Percentiles rank a stretch among this genome's conserved stretches.
These are phyloP conservation scores for Trachops cirrhosus DNA, from an alignment of 2,797 vertebrate species.

Conservation along the genomic window DNA sequence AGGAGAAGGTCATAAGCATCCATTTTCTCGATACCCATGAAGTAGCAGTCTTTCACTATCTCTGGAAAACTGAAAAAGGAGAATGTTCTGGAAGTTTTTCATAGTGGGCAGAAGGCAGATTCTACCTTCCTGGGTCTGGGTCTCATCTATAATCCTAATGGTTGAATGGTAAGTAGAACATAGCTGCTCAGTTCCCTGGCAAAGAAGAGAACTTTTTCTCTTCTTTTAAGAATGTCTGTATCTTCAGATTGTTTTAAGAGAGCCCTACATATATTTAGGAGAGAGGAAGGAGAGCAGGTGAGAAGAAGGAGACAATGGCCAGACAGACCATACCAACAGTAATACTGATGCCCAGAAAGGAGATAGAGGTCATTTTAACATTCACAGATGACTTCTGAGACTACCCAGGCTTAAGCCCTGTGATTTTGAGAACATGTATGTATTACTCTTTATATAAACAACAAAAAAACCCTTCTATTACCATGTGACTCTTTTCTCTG, in stretches of 20 bases:
- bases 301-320: not conserved
- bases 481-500: not conserved
- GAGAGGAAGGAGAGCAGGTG: not conserved
- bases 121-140: not conserved
- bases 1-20: constrained; percentile 50
- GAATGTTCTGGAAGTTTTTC: not conserved
- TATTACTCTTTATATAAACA: not conserved
- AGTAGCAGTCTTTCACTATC: not conserved
- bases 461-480: not conserved
- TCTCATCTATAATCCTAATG: not conserved
- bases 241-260: not conserved
- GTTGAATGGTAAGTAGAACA: not conserved
- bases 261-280: not conserved
- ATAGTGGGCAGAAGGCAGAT: not conserved
- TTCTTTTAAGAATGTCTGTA: not conserved
- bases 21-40: constrained; percentile 4
- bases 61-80: not conserved
- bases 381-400: not conserved
- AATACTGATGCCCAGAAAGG: not conserved
- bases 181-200: not conserved
- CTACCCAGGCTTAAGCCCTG: not conserved
- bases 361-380: not conserved
- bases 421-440: not conserved
- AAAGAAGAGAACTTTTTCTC: not conserved
- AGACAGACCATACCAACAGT: not conserved